Evolutionary conservation across 2,113 vertebrate genomes (phyloP).

Genomic region (Garra rufa): DNA sequence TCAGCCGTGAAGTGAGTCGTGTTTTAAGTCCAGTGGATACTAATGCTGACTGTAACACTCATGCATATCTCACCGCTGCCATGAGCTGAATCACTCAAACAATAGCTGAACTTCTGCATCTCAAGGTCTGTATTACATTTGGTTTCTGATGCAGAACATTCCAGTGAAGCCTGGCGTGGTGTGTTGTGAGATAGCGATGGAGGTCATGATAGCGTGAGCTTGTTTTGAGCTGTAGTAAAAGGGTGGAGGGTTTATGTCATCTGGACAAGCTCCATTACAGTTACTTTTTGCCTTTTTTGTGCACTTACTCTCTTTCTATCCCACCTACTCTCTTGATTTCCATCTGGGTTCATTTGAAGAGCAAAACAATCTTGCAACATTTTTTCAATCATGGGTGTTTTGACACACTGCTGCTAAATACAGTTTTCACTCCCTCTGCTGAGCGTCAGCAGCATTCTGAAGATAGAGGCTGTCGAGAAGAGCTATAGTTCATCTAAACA

Average conservation of each 20-base stretch:
- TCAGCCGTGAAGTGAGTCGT: not conserved
- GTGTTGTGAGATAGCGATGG: not conserved
- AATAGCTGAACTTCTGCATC: not conserved
- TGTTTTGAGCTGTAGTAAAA: not conserved
- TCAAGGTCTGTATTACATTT: not conserved
- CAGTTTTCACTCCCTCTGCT: not conserved
- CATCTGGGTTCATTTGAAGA: not conserved
- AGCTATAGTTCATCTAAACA: not conserved
- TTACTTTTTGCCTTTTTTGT: not conserved
- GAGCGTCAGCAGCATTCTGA: not conserved
- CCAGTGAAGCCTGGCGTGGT: not conserved
- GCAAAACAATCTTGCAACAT: not conserved
- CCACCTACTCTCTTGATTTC: not conserved
- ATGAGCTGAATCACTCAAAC: not conserved
- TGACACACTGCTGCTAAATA: not conserved
- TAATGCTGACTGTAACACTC: not conserved
- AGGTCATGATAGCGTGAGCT: not conserved
- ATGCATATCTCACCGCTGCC: slow-evolving; percentile 7
- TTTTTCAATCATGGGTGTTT: not conserved
- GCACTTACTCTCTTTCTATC: not conserved
- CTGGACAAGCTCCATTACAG: not conserved
- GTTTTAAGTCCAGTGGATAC: not conserved
- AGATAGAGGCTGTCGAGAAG: not conserved
- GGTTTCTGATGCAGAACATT: not conserved
- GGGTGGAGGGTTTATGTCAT: slow-evolving; percentile 21